phyloP scores from a whole-genome alignment of 2,888 invertebrate species.

The Panopea generosa region DNA sequence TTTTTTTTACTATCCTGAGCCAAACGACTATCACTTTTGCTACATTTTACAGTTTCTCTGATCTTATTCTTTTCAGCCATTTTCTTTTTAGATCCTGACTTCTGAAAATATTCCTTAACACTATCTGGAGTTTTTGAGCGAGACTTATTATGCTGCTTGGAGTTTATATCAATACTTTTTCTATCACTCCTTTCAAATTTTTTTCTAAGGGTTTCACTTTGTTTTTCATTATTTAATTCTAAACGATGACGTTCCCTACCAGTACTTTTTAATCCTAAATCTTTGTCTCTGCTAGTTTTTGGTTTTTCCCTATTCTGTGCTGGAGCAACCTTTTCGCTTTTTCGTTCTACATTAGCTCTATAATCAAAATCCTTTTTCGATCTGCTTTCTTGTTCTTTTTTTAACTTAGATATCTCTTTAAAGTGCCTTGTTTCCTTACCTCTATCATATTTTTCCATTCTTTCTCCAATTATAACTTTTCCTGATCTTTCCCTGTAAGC shows the following conservation, averaged over 20 bases:
- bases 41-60: slow-evolving; percentile 7
- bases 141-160: no score
- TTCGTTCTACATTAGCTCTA: no score
- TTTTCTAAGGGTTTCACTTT: no score
- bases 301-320: neutral
- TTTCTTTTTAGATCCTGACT: neutral
- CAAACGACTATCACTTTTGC: slow-evolving; percentile 14
- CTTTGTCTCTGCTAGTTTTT: neutral
- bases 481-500: neutral
- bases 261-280: slow-evolving; percentile 1
- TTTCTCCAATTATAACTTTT: neutral
- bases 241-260: neutral
- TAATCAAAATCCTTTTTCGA: no score
- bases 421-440: slow-evolving; percentile 17
- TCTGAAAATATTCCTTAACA: no score
- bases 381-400: slow-evolving; percentile 27
- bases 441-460: neutral
- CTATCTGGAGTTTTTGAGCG: no score
- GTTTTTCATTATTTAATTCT: no score
- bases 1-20: neutral
- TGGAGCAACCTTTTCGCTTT: no score
- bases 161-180: neutral
- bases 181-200: slow-evolving; percentile 1
- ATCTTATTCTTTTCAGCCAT: slow-evolving; percentile 10
- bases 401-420: slow-evolving; percentile 27